Evolutionary conservation across 2,888 invertebrate species (phyloP), one percentile per base, ranked within the genome.

Genomic region (Gisinianus flammeolus): DNA sequence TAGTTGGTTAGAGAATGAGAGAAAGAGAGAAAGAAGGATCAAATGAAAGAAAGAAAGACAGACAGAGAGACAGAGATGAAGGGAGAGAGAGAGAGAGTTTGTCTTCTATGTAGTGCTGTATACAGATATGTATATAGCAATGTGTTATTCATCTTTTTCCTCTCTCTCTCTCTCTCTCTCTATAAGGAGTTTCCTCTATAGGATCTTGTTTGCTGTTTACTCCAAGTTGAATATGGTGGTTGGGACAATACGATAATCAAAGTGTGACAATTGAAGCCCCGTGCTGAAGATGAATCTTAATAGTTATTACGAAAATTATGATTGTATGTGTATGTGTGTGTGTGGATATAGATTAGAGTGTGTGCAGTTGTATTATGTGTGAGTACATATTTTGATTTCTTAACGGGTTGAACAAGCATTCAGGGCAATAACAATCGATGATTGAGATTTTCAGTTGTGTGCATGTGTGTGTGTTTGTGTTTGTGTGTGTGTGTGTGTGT

Each of bases 201-300:
- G 5, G 33, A 10, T 19, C 19, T 68, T 68, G 16, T 22, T 16
- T 28, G 28, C 62, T 62, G 12, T 44, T 44, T 19, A 26, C 28
- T 62, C 12, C 26, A 16, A 62, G 28, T 26, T 62, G 62, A 26
- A 12, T 62, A 33, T 70, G 70, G 70, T 70, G 70, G 35, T 33
- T 69, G 8, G 70, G 70, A 70, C 70, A 33, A 52, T 70, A 70
- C 52, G 52, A 70, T 73, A 73, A 73, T 73, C 73, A 73, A 58
- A 73, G 62, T 62, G 73, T 73, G 73, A 73, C 73, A 73, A 73
- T 73, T 73, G 62, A 58, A 62, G 62, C n/a, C 62, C 62, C 73
- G 73, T 73, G 73, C 73, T 62, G 19, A 54, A 58, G 33, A 26
- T 44, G 68, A 68, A 68, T 68, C 44, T 44, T 35, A 68, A 68